phyloP scores from a whole-genome alignment of 2,797 vertebrate genomes.

The Galaxias olidus region DNA sequence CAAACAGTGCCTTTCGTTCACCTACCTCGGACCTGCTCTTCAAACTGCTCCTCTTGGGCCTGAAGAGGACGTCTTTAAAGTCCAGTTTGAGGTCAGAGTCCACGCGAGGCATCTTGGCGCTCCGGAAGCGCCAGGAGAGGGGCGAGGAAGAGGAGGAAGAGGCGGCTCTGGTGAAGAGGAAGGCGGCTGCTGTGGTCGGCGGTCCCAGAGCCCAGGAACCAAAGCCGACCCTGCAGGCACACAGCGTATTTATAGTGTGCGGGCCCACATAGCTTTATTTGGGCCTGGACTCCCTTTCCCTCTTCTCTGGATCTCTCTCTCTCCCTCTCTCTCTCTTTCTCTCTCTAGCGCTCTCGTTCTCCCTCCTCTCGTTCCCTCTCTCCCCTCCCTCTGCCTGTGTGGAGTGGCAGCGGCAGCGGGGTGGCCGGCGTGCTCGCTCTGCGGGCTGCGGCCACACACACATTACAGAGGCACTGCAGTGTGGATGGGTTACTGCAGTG shows the following conservation, averaged over 20 bases:
- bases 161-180: slow-evolving; percentile 62
- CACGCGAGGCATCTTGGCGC: slow-evolving; percentile 86
- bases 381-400: slow-evolving; percentile 48
- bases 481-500: slow-evolving; percentile 66
- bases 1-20: too few species aligned
- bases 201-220: slow-evolving; percentile 74
- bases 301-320: slow-evolving; percentile 29
- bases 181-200: slow-evolving; percentile 45
- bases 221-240: slow-evolving; percentile 78
- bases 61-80: slow-evolving; percentile 97
- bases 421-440: slow-evolving; percentile 29
- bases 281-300: slow-evolving; percentile 53
- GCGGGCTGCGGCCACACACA: slow-evolving; percentile 44
- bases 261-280: slow-evolving; percentile 84
- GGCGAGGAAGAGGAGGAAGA: slow-evolving; percentile 47
- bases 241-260: slow-evolving; percentile 83
- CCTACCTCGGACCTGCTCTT: slow-evolving; percentile 95
- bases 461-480: slow-evolving; percentile 52
- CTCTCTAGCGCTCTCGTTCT: not conserved
- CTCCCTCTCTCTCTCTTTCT: not conserved
- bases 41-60: slow-evolving; percentile 97
- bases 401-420: slow-evolving; percentile 70
- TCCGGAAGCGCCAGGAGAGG: slow-evolving; percentile 10
- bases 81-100: slow-evolving; percentile 96
- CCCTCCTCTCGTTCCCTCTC: slow-evolving; percentile 14